A percentile compares a stretch with the other conserved stretches of the same genome.
Conservation (phyloP, 92 coral and sea anemone species). For the Heliopora coerulea region DNA sequence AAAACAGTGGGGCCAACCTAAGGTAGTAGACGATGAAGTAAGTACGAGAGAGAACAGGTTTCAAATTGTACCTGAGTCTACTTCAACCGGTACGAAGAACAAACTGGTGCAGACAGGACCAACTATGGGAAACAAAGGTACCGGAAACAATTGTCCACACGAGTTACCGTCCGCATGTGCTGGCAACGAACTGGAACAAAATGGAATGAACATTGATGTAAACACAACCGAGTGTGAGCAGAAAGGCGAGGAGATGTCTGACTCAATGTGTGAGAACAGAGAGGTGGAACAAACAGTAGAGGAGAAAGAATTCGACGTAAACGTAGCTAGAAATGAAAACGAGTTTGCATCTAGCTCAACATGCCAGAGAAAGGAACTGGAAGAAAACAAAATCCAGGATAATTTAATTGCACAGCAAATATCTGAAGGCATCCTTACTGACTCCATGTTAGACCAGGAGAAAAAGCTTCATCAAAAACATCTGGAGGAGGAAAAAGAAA, state of each 20-base stretch:
- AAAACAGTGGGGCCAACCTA: no score
- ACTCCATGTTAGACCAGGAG: constrained; percentile 32
- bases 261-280: no score
- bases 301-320: no score
- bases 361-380: background rate
- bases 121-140: background rate
- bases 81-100: background rate
- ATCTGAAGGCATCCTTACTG: constrained; percentile 23
- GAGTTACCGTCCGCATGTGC: background rate
- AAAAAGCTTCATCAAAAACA: constrained; percentile 27
- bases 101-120: background rate
- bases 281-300: no score
- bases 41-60: background rate
- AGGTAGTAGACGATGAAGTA: background rate
- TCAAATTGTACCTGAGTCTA: background rate
- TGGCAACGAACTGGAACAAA: background rate
- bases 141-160: background rate
- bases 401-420: constrained; percentile 17
- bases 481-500: constrained; percentile 31
- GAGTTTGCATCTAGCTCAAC: background rate
- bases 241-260: no score
- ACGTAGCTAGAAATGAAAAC: no score
- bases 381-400: background rate
- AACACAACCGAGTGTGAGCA: no score
- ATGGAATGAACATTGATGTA: background rate